Conservation (phyloP, 2,888 invertebrate genomes). For the Chaitophorus viminalis region DNA sequence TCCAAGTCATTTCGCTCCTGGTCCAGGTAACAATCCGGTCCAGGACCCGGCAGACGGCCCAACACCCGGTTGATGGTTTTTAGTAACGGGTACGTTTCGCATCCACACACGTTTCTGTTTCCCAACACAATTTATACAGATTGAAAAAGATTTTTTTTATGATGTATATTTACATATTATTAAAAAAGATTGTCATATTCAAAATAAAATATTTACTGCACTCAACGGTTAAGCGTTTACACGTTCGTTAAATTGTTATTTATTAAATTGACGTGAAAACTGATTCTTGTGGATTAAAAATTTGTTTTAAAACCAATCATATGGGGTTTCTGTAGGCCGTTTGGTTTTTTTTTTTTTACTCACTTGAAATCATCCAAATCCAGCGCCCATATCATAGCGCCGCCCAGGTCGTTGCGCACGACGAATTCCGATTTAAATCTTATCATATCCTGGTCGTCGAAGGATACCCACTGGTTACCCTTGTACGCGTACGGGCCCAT, state of each 20-base stretch:
- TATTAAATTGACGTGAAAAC: too few species aligned
- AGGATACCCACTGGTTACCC: slow-evolving; percentile 92
- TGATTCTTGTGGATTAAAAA: too few species aligned
- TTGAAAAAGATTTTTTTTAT: too few species aligned
- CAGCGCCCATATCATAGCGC: slow-evolving; percentile 90
- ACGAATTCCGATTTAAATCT: slow-evolving; percentile 85
- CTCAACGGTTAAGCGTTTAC: too few species aligned
- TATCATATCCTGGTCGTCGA: slow-evolving; percentile 87
- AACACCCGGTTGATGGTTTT: slow-evolving; percentile 84
- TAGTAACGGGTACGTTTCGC: slow-evolving; percentile 83
- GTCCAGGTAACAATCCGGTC: slow-evolving; percentile 73
- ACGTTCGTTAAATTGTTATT: too few species aligned
- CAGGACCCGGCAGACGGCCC: slow-evolving; percentile 74
- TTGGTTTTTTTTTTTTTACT: slow-evolving; percentile 64
- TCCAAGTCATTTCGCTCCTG: slow-evolving; percentile 56
- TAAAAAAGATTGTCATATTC: too few species aligned
- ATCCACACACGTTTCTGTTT: slow-evolving; percentile 78
- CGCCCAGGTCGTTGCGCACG: slow-evolving; percentile 81
- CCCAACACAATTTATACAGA: too few species aligned
- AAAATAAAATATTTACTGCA: too few species aligned
- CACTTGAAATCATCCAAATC: slow-evolving; percentile 84
- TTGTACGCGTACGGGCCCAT: slow-evolving; percentile 89
- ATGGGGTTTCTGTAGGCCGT: too few species aligned
- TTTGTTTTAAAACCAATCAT: too few species aligned
- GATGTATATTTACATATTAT: too few species aligned